A percentile compares a stretch with the other conserved stretches of the same genome.
Evolutionary conservation across 30 jellyfish, hydroid and myxozoan species (phyloP).

Genomic region (Catostylus mosaicus): DNA sequence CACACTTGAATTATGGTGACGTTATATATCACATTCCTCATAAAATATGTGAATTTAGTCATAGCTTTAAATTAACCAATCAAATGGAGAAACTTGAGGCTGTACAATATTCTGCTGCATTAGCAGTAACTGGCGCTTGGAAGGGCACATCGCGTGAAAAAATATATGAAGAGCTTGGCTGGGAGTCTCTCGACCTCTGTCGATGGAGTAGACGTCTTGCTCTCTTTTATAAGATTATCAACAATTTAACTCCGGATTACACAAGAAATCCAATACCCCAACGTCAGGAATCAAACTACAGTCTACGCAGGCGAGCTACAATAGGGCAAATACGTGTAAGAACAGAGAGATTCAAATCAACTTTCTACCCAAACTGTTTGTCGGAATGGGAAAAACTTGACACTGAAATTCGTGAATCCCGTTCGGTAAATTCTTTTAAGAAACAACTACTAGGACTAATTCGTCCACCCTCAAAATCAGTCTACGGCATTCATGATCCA

Average conservation of each 20-base stretch:
- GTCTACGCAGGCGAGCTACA: conserved; percentile 29
- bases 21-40: conserved; percentile 4
- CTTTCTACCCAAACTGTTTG: too few relatives aligned
- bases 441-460: background rate
- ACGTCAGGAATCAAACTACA: conserved; percentile 31
- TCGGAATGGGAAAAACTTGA: too few relatives aligned
- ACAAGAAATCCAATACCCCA: conserved; percentile 13
- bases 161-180: conserved; percentile 43
- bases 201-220: conserved; percentile 47
- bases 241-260: conserved; percentile 18
- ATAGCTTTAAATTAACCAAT: background rate
- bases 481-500: too few relatives aligned
- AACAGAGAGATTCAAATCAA: too few relatives aligned
- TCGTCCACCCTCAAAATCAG: too few relatives aligned
- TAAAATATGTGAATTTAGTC: conserved; percentile 5
- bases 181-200: conserved; percentile 48
- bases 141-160: conserved; percentile 23
- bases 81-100: conserved; percentile 20
- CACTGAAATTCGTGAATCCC: too few relatives aligned
- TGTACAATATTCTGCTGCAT: too few relatives aligned
- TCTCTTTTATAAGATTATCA: conserved; percentile 26
- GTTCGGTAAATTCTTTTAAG: background rate
- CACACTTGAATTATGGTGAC: too few relatives aligned
- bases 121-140: conserved; percentile 49
- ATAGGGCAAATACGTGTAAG: conserved; percentile 19